Evolutionary conservation across 2,888 invertebrate species (phyloP).

Genomic region (Perithous albicinctus): DNA sequence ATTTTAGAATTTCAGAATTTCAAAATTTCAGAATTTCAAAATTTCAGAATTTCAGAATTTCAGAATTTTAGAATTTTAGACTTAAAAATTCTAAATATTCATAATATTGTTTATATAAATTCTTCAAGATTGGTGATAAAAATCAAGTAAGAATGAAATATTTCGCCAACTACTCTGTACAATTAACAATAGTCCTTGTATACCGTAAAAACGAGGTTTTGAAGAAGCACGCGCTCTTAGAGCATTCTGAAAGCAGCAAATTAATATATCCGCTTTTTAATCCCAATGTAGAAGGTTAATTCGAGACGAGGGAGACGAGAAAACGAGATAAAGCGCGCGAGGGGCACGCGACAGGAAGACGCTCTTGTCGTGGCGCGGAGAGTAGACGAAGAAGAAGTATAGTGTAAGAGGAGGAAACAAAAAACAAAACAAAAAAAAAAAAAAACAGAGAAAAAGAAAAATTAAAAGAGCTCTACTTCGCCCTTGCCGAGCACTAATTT

Average conservation of each 20-base stretch:
- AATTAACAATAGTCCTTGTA: neutral
- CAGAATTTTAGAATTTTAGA: too few relatives aligned
- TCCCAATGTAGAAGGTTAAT: constrained; percentile 84
- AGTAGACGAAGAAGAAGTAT: constrained; percentile 11
- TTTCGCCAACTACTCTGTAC: neutral
- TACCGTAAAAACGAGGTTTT: neutral
- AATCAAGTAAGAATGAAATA: neutral
- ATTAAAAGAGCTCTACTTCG: constrained; percentile 34
- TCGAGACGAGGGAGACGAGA: constrained; percentile 81
- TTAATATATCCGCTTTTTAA: constrained; percentile 85
- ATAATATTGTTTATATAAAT: too few relatives aligned
- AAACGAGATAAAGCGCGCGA: constrained; percentile 79
- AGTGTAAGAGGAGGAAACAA: constrained; percentile 31
- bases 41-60: too few relatives aligned
- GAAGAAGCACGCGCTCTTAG: constrained; percentile 56
- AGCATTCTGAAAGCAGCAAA: constrained; percentile 74
- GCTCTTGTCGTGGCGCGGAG: constrained; percentile 71
- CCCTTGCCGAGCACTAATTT: constrained; percentile 48
- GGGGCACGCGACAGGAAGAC: constrained; percentile 84
- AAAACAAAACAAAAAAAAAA: constrained; percentile 45
- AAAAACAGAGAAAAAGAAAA: too few relatives aligned
- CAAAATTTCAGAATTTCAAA: too few relatives aligned
- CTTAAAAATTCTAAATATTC: too few relatives aligned
- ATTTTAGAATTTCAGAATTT: too few relatives aligned
- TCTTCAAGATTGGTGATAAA: neutral